Conservation (phyloP, 2,888 invertebrate genomes). For the Strigamia transsilvanica region DNA sequence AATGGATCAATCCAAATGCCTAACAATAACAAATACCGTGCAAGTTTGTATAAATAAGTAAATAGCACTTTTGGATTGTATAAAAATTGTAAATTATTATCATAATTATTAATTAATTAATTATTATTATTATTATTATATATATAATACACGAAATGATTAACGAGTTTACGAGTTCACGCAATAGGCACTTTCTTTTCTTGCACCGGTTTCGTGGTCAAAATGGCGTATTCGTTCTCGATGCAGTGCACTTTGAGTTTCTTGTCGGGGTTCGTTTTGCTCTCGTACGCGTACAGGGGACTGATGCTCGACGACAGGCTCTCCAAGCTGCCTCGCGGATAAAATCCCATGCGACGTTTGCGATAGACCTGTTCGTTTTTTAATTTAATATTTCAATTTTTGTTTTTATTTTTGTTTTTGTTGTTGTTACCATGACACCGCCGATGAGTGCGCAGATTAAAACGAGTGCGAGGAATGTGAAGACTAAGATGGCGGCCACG, state of each 20-base stretch:
- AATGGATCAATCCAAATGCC: not conserved
- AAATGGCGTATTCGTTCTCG: not conserved
- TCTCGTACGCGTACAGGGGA: constrained; percentile 14
- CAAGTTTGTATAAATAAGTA: constrained; percentile 16
- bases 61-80: not conserved
- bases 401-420: no score
- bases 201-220: not conserved
- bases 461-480: constrained; percentile 53
- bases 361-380: constrained; percentile 50
- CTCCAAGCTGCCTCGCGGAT: constrained; percentile 48
- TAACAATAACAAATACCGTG: constrained; percentile 7
- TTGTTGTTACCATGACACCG: not conserved
- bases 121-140: no score
- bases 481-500: constrained; percentile 54
- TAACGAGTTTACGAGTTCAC: not conserved
- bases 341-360: constrained; percentile 21
- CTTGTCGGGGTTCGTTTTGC: not conserved
- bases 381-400: no score
- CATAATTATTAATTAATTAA: no score
- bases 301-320: constrained; percentile 22
- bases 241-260: not conserved
- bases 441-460: constrained; percentile 54
- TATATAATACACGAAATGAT: not conserved
- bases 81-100: not conserved
- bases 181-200: not conserved